These are phyloP conservation scores for Paedocypris micromegethes DNA, from an alignment of 2,797 vertebrate genomes.

Conservation along the genomic window DNA sequence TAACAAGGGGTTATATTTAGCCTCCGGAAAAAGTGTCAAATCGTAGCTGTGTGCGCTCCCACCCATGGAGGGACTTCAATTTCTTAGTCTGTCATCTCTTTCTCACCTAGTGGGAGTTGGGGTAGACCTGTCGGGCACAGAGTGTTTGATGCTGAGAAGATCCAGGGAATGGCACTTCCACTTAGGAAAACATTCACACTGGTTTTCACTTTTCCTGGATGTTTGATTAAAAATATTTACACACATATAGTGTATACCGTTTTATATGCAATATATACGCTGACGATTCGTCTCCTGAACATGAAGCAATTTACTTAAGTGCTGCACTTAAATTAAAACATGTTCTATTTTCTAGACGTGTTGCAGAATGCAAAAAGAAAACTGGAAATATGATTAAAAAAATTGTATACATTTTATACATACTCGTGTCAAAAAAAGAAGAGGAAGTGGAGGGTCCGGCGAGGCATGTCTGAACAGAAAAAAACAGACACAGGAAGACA, in stretches of 20 bases:
- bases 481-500: slow-evolving; percentile 1
- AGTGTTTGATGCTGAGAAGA: slow-evolving; percentile 31
- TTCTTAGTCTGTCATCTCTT: slow-evolving; percentile 37
- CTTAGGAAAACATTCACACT: slow-evolving; percentile 27
- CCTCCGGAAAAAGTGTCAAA: slow-evolving; percentile 49
- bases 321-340: too few species aligned
- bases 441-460: not conserved
- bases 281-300: too few species aligned
- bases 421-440: slow-evolving; percentile 3
- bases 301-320: too few species aligned
- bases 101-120: slow-evolving; percentile 23
- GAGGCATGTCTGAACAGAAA: slow-evolving; percentile 21
- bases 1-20: slow-evolving; percentile 57
- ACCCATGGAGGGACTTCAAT: slow-evolving; percentile 43
- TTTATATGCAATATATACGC: too few species aligned
- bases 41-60: slow-evolving; percentile 32
- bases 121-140: slow-evolving; percentile 35
- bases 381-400: too few species aligned
- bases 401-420: too few species aligned
- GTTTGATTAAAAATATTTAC: slow-evolving; percentile 12
- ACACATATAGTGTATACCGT: not conserved
- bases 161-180: slow-evolving; percentile 28
- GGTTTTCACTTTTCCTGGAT: not conserved
- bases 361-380: too few species aligned
- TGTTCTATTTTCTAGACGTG: too few species aligned